Evolutionary conservation across 1,140 invertebrate genomes (phyloP), one percentile per base, ranked within the genome.

Genomic region (Drosophila grimshawi): DNA sequence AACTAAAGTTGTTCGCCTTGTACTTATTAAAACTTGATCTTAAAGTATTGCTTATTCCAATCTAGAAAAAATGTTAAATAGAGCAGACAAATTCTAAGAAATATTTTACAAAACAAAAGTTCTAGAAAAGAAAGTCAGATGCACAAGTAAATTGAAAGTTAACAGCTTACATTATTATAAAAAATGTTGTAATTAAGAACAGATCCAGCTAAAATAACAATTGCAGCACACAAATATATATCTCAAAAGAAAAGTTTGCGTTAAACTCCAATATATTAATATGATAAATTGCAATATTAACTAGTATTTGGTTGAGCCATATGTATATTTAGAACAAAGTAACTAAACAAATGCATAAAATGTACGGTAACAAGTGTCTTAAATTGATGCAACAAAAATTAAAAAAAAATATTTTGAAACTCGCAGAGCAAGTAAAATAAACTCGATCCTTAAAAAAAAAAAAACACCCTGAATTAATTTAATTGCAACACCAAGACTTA

Each of bases 311-410:
- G 62, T 65, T 55, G 11, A 53, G 32, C 39, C 6, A n/a, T 53
- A 33, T 35, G 33, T 37, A 52, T 53, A 33, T 43, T 43, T 37
- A 52, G 11, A 60, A 27, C 30, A 33, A 35, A 45, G n/a, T 11
- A 60, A 19, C 10, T 3, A 37, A 52, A 43, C 19, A 41, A 53
- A 53, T 35, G 29, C 35, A 53, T 49, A 4, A 6, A 63, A 63
- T 63, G 61, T 63, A 62, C 46, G 19, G 30, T 41, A n/a, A n/a
- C 11, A 37, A 62, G 60, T 62, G 60, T 52, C 60, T 62, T 62
- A 41, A 62, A 32, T 37, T 19, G 33, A 51, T 51, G 33, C 33
- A 43, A 49, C 11, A 49, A 27, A 48, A 62, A 41, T 37, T 10
- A 10, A 53, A 53, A 27, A 45, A 8, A 70, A 48, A 53, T 53